phyloP scores from a whole-genome alignment of 2,113 vertebrate genomes.

The Elachura formosa region DNA sequence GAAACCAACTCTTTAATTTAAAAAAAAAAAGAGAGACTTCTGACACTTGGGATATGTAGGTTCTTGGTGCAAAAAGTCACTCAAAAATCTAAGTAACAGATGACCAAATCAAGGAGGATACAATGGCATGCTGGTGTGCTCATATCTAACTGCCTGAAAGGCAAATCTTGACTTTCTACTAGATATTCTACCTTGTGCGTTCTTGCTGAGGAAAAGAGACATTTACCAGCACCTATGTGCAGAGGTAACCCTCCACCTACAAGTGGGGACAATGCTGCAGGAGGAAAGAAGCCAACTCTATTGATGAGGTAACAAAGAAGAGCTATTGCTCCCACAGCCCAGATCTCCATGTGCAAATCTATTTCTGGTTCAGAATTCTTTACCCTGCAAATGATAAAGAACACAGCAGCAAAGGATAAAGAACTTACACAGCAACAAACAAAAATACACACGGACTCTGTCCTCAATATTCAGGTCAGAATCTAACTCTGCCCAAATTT shows the following conservation, averaged over 20 bases:
- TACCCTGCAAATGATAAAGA: not conserved
- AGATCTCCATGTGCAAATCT: not conserved
- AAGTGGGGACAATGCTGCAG: not conserved
- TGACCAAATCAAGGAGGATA: not conserved
- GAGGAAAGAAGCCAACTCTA: not conserved
- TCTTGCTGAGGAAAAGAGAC: not conserved
- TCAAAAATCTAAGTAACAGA: not conserved
- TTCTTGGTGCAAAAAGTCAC: not conserved
- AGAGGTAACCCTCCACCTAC: not conserved
- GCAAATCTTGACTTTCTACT: not conserved
- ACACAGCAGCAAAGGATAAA: not conserved
- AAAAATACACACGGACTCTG: not conserved
- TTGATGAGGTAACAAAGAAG: not conserved
- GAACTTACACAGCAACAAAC: not conserved
- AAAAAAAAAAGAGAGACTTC: not conserved
- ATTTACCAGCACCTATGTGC: not conserved
- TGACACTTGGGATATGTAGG: not conserved
- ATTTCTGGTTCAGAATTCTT: not conserved
- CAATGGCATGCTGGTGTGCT: not conserved
- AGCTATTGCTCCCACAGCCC: not conserved
- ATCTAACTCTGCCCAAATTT: not conserved
- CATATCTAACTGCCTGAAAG: not conserved
- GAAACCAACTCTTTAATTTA: not conserved
- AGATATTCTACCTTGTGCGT: not conserved
- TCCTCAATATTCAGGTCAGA: not conserved